A percentile compares a stretch with the other conserved stretches of the same genome.
Conservation (phyloP, 2,113 vertebrate genomes). For the Apeltes quadracus region DNA sequence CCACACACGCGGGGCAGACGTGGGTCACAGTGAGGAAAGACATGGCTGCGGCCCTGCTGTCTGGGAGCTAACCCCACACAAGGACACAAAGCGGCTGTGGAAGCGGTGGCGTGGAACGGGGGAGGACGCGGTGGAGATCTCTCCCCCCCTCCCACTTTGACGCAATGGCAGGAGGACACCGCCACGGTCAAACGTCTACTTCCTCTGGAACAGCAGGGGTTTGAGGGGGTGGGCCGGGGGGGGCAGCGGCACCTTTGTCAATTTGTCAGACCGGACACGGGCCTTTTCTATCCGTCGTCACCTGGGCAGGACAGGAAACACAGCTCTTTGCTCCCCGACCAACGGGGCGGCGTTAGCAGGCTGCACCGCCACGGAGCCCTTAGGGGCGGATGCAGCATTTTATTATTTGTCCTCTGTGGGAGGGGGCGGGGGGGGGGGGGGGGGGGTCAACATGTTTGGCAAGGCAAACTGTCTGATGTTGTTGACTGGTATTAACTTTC, state of each 20-base stretch:
- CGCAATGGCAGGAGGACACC: constrained; percentile 55
- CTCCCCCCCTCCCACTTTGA: constrained; percentile 51
- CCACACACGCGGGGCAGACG: constrained; percentile 30
- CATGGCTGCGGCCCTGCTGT: constrained; percentile 3
- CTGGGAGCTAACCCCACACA: constrained; percentile 53
- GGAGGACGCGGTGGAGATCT: constrained; percentile 36
- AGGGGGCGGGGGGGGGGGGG: no score
- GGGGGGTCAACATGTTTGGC: not conserved
- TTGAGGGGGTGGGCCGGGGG: not conserved
- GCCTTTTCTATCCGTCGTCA: constrained; percentile 64
- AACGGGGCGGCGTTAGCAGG: constrained; percentile 35
- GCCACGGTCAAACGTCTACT: constrained; percentile 48
- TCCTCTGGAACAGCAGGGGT: constrained; percentile 16
- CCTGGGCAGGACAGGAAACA: constrained; percentile 54
- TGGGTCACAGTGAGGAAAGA: constrained; percentile 39
- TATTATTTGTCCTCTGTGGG: constrained; percentile 44
- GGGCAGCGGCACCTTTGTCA: constrained; percentile 22
- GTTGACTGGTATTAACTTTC: constrained; percentile 40
- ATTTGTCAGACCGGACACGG: constrained; percentile 69
- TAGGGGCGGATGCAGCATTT: no score
- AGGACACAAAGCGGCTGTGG: constrained; percentile 49
- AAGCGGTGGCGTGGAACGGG: constrained; percentile 15
- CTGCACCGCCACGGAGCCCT: no score
- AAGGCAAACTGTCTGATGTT: constrained; percentile 6
- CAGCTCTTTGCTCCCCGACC: constrained; percentile 40